Evolutionary conservation across 2,888 invertebrate genomes (phyloP).

Genomic region (Hipparchia semele): DNA sequence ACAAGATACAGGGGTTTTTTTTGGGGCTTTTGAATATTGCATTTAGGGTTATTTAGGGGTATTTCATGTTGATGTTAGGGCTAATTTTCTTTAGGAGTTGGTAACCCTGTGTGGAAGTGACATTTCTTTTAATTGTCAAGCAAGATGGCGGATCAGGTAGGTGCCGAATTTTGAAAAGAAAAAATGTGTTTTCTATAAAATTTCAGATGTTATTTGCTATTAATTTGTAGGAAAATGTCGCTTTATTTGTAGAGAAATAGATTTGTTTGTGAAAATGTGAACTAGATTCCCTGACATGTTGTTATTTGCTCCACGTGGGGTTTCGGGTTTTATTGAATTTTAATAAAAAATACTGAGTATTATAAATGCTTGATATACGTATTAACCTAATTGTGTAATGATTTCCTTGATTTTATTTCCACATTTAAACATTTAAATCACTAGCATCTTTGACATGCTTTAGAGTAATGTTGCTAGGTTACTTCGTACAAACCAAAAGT

Average conservation of each 20-base stretch:
- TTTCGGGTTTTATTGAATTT: constrained; percentile 15
- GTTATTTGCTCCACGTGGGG: constrained; percentile 34
- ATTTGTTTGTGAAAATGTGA: constrained; percentile 23
- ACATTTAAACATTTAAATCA: too few relatives aligned
- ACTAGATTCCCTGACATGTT: constrained; percentile 25
- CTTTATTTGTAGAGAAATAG: neutral
- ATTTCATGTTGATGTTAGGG: too few relatives aligned
- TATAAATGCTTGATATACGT: neutral
- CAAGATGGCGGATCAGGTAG: constrained; percentile 93
- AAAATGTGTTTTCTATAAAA: constrained; percentile 49
- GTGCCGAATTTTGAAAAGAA: constrained; percentile 63
- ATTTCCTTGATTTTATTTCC: neutral
- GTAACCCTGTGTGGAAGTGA: constrained; percentile 3
- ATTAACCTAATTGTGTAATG: neutral
- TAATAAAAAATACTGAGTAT: too few relatives aligned
- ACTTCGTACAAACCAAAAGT: too few relatives aligned
- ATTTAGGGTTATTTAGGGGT: too few relatives aligned
- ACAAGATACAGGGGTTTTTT: too few relatives aligned
- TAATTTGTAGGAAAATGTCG: neutral
- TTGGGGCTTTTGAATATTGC: too few relatives aligned
- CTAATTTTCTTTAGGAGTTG: too few relatives aligned
- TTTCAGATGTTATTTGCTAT: neutral
- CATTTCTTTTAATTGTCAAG: constrained; percentile 81
- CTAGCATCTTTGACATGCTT: too few relatives aligned
- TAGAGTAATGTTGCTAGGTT: too few relatives aligned